Percentiles rank a stretch among this genome's conserved stretches.
These are phyloP conservation scores for Neosilurus hyrtlii DNA, from an alignment of 2,797 vertebrate genomes.

Conservation along the genomic window DNA sequence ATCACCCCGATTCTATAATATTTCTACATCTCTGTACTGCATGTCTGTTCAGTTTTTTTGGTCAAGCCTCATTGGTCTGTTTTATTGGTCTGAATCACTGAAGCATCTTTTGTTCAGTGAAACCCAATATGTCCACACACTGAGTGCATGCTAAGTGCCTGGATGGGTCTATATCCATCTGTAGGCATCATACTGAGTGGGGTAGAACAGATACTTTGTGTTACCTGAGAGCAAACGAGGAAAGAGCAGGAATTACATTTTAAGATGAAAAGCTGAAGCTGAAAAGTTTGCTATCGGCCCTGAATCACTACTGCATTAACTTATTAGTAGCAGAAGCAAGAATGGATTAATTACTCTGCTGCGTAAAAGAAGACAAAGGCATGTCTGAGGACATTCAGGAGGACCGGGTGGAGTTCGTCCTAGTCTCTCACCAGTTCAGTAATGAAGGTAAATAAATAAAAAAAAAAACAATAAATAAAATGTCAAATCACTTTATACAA, in stretches of 20 bases:
- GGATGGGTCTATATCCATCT: background rate
- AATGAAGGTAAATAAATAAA: constrained; percentile 54
- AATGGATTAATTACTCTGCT: background rate
- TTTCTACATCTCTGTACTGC: constrained; percentile 2
- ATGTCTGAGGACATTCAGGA: constrained; percentile 14
- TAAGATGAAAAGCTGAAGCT: constrained; percentile 47
- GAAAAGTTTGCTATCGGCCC: background rate
- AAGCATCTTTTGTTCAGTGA: constrained; percentile 5
- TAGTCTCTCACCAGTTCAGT: constrained; percentile 25
- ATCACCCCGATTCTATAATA: constrained; percentile 12
- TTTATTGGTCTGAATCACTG: background rate
- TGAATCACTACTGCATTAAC: constrained; percentile 6
- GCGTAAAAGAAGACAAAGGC: constrained; percentile 22
- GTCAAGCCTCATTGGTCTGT: constrained; percentile 24
- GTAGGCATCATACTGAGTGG: constrained; percentile 4
- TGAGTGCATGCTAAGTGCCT: constrained; percentile 49
- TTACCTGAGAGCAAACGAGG: constrained; percentile 71
- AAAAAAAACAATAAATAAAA: constrained; percentile 55
- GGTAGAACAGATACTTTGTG: constrained; percentile 41
- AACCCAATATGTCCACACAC: constrained; percentile 52
- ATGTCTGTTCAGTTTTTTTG: background rate
- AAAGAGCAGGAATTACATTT: constrained; percentile 42
- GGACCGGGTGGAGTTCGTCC: constrained; percentile 18
- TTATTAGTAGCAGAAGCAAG: background rate
- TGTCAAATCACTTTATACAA: constrained; percentile 46